Percentiles rank a stretch among this genome's conserved stretches.
Conservation (phyloP, 1,140 invertebrate genomes). For the Caenorhabditis inopinata region DNA sequence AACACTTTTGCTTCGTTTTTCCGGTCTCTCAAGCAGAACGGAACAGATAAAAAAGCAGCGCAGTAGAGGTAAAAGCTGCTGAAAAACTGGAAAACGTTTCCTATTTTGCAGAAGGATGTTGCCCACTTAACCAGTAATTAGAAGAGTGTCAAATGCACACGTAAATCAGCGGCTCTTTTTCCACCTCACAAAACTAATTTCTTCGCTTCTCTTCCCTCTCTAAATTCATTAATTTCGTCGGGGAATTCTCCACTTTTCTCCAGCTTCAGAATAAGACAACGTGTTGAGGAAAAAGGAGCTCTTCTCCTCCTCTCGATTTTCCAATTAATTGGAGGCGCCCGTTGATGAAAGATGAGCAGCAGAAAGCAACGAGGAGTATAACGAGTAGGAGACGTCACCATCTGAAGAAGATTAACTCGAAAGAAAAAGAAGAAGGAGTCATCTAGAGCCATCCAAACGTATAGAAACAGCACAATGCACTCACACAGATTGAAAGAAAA, state of each 20-base stretch:
- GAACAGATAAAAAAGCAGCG: too few relatives aligned
- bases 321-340: slow-evolving; percentile 10
- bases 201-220: not conserved
- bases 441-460: not conserved
- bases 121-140: too few relatives aligned
- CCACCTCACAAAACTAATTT: not conserved
- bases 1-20: slow-evolving; percentile 9
- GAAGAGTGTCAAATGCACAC: slow-evolving; percentile 7
- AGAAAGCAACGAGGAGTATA: not conserved
- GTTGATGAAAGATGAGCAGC: slow-evolving; percentile 19
- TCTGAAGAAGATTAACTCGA: not conserved
- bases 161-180: not conserved
- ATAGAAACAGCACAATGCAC: not conserved
- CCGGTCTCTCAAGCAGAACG: too few relatives aligned
- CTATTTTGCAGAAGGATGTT: too few relatives aligned
- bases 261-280: too few relatives aligned
- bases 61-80: not conserved
- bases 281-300: not conserved
- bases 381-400: not conserved
- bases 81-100: too few relatives aligned
- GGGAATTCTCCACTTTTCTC: not conserved
- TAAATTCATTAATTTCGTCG: too few relatives aligned
- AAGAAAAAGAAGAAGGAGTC: not conserved
- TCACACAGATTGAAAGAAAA: slow-evolving; percentile 1
- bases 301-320: slow-evolving; percentile 22